These are phyloP conservation scores for Diplogasteroides magnus DNA, from an alignment of 1,140 invertebrate genomes.

Conservation along the genomic window DNA sequence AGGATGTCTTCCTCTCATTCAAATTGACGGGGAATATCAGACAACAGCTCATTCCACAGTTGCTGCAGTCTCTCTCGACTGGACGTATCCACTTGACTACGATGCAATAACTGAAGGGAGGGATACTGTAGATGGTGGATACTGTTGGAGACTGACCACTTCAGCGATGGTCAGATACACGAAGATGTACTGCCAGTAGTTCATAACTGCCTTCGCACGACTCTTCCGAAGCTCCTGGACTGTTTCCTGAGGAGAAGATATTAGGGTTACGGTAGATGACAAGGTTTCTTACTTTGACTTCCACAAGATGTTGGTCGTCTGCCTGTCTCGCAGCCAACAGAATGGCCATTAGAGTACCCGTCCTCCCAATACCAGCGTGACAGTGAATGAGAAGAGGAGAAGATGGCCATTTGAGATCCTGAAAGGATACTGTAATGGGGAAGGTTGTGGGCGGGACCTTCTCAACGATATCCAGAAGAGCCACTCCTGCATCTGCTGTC, in stretches of 20 bases:
- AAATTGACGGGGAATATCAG: background rate
- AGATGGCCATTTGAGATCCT: background rate
- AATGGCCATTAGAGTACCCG: background rate
- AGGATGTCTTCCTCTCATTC: no score
- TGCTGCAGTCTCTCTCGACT: background rate
- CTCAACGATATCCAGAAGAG: background rate
- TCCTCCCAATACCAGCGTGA: background rate
- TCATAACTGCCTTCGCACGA: background rate
- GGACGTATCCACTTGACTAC: background rate
- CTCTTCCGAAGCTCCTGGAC: background rate
- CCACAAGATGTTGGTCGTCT: background rate
- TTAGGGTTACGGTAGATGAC: background rate
- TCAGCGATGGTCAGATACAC: background rate
- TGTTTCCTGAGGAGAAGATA: background rate
- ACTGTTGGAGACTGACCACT: background rate
- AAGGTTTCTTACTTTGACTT: background rate
- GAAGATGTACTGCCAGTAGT: constrained; percentile 1
- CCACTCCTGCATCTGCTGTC: background rate
- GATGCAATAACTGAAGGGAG: background rate
- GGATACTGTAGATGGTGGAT: background rate
- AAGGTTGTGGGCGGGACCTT: background rate
- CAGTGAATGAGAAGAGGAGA: background rate
- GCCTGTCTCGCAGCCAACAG: background rate
- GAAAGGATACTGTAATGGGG: no score
- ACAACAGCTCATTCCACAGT: background rate